Conservation (phyloP, 1,140 invertebrate genomes). For the Solen grandis region DNA sequence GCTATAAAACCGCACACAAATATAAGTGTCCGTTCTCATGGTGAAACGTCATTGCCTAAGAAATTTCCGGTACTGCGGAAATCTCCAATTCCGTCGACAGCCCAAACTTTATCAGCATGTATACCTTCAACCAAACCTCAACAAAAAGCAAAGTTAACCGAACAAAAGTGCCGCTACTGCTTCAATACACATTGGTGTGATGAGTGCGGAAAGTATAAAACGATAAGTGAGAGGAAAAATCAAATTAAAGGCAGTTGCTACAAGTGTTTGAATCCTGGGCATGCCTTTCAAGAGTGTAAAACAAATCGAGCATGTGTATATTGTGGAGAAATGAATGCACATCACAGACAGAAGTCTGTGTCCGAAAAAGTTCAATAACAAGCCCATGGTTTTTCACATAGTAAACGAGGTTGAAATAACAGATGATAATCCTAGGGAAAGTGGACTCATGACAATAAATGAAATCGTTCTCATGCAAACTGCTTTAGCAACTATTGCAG, state of each 20-base stretch:
- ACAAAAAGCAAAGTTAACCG: too few relatives aligned
- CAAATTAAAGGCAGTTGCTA: not conserved
- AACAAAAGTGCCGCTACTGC: too few relatives aligned
- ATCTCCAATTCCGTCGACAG: too few relatives aligned
- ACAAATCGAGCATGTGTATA: not conserved
- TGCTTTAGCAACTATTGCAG: not conserved
- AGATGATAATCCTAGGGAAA: too few relatives aligned
- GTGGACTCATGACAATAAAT: not conserved
- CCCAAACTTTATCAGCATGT: not conserved
- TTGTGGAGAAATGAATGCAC: too few relatives aligned
- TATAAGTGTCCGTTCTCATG: too few relatives aligned
- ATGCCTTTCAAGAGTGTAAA: not conserved
- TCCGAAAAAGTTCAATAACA: not conserved
- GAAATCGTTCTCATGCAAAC: slow-evolving; percentile 27
- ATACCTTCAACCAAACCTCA: too few relatives aligned
- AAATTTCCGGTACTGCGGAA: too few relatives aligned
- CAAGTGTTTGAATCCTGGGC: not conserved
- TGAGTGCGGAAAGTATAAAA: too few relatives aligned
- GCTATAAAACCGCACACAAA: too few relatives aligned
- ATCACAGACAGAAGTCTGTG: slow-evolving; percentile 11
- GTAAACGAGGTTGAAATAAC: not conserved
- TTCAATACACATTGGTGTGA: too few relatives aligned
- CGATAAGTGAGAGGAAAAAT: not conserved
- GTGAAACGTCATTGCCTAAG: too few relatives aligned
- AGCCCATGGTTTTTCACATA: not conserved